phyloP scores from a whole-genome alignment of 1,140 invertebrate species.

The Nasonia longicornis region DNA sequence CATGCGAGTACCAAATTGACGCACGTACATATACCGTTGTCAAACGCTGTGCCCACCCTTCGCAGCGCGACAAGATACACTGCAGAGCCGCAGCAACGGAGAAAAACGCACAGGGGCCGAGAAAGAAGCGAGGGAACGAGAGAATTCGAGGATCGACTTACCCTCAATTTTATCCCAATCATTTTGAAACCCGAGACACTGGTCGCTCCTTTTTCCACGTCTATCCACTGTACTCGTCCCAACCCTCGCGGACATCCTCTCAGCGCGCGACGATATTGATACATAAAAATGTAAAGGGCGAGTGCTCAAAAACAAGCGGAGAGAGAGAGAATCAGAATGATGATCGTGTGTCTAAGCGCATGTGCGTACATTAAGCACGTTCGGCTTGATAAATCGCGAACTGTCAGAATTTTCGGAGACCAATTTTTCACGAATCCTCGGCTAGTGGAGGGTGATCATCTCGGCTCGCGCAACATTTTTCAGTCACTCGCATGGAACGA shows the following conservation, averaged over 20 bases:
- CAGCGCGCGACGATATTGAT: constrained; percentile 57
- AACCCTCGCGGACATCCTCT: constrained; percentile 15
- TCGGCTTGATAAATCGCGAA: constrained; percentile 59
- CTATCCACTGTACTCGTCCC: neutral
- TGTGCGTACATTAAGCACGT: constrained; percentile 1
- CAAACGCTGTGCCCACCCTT: constrained; percentile 11
- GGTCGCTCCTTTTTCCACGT: neutral
- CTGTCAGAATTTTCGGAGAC: constrained; percentile 59
- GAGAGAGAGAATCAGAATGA: neutral
- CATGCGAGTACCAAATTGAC: constrained; percentile 58
- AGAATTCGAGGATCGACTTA: constrained; percentile 57
- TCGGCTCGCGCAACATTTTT: constrained; percentile 55
- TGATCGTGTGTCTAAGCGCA: neutral
- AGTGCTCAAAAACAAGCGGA: constrained; percentile 1
- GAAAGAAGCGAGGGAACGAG: constrained; percentile 1
- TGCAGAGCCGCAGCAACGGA: neutral
- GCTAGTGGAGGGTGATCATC: constrained; percentile 36
- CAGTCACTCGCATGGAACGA: constrained; percentile 61
- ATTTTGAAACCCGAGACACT: constrained; percentile 65
- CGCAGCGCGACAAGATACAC: neutral
- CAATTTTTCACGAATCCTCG: constrained; percentile 61
- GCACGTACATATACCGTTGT: constrained; percentile 33
- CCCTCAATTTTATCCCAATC: constrained; percentile 66
- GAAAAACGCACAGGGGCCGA: constrained; percentile 3
- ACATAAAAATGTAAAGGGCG: constrained; percentile 48